Conservation (phyloP, 2,113 vertebrate species). For the Scalopus aquaticus region DNA sequence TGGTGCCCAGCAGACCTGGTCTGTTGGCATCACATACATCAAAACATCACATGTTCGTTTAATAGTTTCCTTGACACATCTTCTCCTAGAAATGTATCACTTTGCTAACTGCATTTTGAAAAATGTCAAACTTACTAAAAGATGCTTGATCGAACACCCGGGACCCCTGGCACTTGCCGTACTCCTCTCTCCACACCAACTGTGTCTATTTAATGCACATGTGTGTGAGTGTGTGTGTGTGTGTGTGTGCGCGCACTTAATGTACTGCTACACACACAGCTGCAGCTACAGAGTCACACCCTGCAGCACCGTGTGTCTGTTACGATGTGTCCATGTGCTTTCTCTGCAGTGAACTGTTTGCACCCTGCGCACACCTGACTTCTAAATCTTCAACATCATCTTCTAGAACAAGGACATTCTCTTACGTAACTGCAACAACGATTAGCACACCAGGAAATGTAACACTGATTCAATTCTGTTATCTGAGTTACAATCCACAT, state of each 20-base stretch:
- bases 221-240: too few relatives aligned
- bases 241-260: too few relatives aligned
- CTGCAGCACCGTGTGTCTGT: too few relatives aligned
- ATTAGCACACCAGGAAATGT: not conserved
- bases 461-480: not conserved
- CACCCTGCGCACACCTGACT: not conserved
- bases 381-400: not conserved
- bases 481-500: not conserved
- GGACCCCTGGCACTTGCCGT: too few relatives aligned
- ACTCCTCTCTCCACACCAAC: too few relatives aligned
- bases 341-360: not conserved
- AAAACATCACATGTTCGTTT: not conserved
- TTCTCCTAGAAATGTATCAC: not conserved
- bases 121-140: not conserved
- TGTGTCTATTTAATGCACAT: not conserved
- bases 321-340: too few relatives aligned
- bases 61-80: not conserved
- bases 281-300: too few relatives aligned
- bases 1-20: too few relatives aligned
- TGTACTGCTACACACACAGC: too few relatives aligned
- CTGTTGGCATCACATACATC: not conserved
- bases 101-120: not conserved
- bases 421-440: not conserved
- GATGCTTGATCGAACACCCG: not conserved
- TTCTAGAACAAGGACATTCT: not conserved